phyloP scores from a whole-genome alignment of 2,113 vertebrate species.

The Gila orcuttii region DNA sequence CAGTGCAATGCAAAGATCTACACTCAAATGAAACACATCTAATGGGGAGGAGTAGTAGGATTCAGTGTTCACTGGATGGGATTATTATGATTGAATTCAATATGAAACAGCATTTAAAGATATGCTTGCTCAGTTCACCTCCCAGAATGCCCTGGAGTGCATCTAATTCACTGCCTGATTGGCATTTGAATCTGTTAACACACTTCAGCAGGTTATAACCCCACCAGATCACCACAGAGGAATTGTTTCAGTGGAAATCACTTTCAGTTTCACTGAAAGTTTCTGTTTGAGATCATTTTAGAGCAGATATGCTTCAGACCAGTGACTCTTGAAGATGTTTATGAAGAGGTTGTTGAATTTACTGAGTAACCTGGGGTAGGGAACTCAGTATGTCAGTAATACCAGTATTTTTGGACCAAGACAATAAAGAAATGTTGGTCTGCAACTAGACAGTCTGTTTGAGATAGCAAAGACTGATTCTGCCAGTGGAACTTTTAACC shows the following conservation, averaged over 20 bases:
- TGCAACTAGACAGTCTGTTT: background rate
- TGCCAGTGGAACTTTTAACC: background rate
- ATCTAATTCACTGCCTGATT: slow-evolving; percentile 17
- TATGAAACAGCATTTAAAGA: background rate
- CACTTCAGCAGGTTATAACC: slow-evolving; percentile 11
- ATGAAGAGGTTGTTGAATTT: background rate
- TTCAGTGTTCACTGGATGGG: background rate
- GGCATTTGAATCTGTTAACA: slow-evolving; percentile 33
- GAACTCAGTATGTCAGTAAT: background rate
- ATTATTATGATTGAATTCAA: slow-evolving; percentile 20
- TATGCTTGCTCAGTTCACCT: slow-evolving; percentile 12
- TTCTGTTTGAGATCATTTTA: background rate
- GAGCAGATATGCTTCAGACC: background rate
- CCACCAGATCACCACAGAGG: slow-evolving; percentile 4
- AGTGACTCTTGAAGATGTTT: background rate
- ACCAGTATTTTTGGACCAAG: background rate
- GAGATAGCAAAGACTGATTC: background rate
- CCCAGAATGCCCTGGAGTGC: background rate
- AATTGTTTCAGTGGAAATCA: slow-evolving; percentile 16
- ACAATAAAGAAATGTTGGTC: background rate
- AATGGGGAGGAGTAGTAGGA: background rate
- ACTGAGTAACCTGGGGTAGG: background rate
- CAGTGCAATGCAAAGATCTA: slow-evolving; percentile 26
- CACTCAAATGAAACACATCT: background rate
- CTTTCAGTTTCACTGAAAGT: background rate